Evolutionary conservation across 2,797 vertebrate genomes (phyloP), one percentile per base, ranked within the genome.

Genomic region (Stomatorhinus walkeri): DNA sequence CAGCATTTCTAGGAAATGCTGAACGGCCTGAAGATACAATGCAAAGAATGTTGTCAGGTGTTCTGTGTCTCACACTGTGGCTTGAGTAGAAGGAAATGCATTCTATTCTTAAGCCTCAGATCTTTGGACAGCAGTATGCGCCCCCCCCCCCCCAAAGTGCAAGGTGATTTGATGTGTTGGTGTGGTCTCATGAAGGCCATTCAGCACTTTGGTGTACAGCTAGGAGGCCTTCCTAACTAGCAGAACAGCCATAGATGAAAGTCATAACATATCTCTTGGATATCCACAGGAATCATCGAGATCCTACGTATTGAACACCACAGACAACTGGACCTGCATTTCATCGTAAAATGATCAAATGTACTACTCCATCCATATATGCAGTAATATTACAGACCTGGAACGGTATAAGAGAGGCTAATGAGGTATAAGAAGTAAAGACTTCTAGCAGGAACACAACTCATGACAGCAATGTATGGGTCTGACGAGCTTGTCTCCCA

Each of bases 41-140:
- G 91, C 93, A 90, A 92, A 89, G 94, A 93, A 94, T 94, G 94
- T 95, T 94, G 93, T 95, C 94, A 94, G 94, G 92, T 93, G 93
- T 94, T 94, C 94, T 95, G 91, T 94, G 95, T 94, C 90, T 91
- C 93, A 91, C 92, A 95, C 92, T 94, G 93, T 94, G 95, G 95
- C 94, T 95, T 95, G 93, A 93, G 91, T 90, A 93, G 90, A 94
- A 95, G 95, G 96, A 96, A 96, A 96, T 96, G 95, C 94, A 95
- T 96, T 96, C 94, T 95, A 95, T 96, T 94, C 93, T 94, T 94
- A 94, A 95, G 93, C 93, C 93, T 94, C 94, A 95, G 93, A 94
- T 93, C 93, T 93, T 94, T 93, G 94, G 93, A 95, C 93, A 93
- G 95, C 94, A 95, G 95, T 95, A 95, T 95, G 94, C 4, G 93